Evolutionary conservation across 2,113 vertebrate genomes (phyloP), one percentile per base, ranked within the genome.

Genomic region (Bujurquina vittata): DNA sequence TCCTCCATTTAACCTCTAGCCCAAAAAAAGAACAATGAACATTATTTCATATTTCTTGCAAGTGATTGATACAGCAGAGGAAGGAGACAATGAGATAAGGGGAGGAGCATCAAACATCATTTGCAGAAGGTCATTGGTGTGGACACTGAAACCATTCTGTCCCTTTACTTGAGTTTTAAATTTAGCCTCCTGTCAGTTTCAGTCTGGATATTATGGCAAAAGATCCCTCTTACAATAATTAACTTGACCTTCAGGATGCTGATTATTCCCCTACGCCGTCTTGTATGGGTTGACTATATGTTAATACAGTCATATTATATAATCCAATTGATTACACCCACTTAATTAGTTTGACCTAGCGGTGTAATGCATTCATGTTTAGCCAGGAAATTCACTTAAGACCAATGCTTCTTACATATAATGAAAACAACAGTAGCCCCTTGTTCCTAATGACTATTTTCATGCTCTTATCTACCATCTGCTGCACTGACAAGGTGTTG

Each of bases 91-190:
- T 77, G 89, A 88, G 81, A 91, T 88, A 85, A 88, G 65, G 49
- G 54, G 59, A 65, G 37, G 5, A 2, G 60, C 58, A 93, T 93
- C 88, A 81, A 90, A 92, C 92, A 90, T 87, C 86, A 73, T 91
- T 89, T 88, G 80, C 18, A n/a, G 80, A 80, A 88, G 91, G 92
- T 91, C 89, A 77, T 5, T 8, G 79, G 54, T 29, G 55, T 81
- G 90, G 75, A 89, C 84, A 61, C 54, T 35, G 72, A 79, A 85
- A 65, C 43, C 20, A 8, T 29, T 62, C 54, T 2, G 31, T 62
- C 22, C 80, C 65, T 31, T 82, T 43, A 43, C 57, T 26, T 63
- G 3, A 8, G 2, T 12, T 59, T 81, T 61, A 65, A 61, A 86
- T 65, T 72, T 33, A 61, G 62, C 14, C 14, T 84, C 72, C 63